Evolutionary conservation across 2,113 vertebrate species (phyloP).

Genomic region (Cyrtonyx montezumae): DNA sequence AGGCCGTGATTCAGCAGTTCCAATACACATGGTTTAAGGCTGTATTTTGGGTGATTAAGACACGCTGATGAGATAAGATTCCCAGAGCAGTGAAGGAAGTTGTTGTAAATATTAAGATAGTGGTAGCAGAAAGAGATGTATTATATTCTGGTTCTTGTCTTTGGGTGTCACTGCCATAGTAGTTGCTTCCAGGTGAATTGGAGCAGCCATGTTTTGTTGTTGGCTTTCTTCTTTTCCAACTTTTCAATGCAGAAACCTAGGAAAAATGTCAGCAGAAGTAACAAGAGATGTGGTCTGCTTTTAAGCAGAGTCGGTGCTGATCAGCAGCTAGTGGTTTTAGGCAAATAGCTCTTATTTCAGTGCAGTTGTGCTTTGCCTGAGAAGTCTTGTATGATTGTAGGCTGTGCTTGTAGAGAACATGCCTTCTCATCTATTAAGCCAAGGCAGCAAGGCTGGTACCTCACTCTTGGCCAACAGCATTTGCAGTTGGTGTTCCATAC

Average conservation of each 20-base stretch:
- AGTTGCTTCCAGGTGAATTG: fast-evolving
- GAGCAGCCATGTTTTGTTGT: fast-evolving
- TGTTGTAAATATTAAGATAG: not conserved
- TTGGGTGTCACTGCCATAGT: fast-evolving
- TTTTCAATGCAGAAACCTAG: not conserved
- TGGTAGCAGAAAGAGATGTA: fast-evolving
- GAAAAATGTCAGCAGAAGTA: not conserved
- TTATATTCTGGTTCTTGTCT: fast-evolving
- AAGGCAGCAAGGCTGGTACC: not conserved
- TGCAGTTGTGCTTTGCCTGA: not conserved
- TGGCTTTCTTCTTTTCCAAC: not conserved
- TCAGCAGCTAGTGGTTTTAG: not conserved
- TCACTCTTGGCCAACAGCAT: not conserved
- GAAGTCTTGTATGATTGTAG: not conserved
- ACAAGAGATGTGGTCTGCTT: not conserved
- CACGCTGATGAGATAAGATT: fast-evolving
- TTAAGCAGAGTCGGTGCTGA: not conserved
- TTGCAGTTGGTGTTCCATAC: not conserved
- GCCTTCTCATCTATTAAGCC: not conserved
- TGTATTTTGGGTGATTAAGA: no score
- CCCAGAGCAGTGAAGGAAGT: fast-evolving
- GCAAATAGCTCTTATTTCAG: not conserved
- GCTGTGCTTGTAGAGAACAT: fast-evolving
- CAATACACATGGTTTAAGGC: not conserved
- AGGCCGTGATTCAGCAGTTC: no score